phyloP scores from a whole-genome alignment of 2,113 vertebrate genomes.

The Pedionomus torquatus region DNA sequence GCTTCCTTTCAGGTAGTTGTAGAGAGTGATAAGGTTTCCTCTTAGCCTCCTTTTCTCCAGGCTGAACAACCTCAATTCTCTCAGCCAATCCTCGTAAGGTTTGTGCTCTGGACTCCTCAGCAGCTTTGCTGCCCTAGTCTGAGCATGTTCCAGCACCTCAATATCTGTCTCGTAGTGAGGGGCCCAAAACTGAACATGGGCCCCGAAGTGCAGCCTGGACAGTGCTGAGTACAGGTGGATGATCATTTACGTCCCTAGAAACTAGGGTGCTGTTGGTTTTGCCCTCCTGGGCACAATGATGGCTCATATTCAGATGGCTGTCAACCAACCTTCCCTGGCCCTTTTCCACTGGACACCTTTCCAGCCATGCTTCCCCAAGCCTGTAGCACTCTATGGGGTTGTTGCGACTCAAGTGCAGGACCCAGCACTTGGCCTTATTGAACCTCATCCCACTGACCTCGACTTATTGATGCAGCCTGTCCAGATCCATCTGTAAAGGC shows the following conservation, averaged over 20 bases:
- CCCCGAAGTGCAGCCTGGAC: neutral
- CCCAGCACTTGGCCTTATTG: neutral
- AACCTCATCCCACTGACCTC: neutral
- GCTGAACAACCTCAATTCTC: neutral
- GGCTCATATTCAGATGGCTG: neutral
- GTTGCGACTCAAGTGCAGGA: neutral
- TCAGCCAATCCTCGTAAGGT: neutral
- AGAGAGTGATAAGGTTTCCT: neutral
- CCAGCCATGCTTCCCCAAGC: neutral
- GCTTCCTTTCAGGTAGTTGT: neutral
- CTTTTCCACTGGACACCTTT: neutral
- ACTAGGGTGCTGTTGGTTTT: neutral
- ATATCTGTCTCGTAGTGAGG: neutral
- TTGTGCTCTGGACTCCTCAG: neutral
- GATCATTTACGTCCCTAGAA: neutral
- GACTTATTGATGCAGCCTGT: neutral
- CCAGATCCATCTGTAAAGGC: neutral
- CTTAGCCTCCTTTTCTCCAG: neutral
- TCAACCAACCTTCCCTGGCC: neutral
- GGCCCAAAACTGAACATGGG: neutral
- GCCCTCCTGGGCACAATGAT: neutral
- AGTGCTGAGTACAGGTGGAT: neutral
- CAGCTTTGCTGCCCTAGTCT: neutral
- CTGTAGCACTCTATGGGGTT: neutral
- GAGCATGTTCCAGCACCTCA: neutral